Base-by-base conservation (phyloP, 92 coral and sea anemone genomes). In the Metridium senile region DNA sequence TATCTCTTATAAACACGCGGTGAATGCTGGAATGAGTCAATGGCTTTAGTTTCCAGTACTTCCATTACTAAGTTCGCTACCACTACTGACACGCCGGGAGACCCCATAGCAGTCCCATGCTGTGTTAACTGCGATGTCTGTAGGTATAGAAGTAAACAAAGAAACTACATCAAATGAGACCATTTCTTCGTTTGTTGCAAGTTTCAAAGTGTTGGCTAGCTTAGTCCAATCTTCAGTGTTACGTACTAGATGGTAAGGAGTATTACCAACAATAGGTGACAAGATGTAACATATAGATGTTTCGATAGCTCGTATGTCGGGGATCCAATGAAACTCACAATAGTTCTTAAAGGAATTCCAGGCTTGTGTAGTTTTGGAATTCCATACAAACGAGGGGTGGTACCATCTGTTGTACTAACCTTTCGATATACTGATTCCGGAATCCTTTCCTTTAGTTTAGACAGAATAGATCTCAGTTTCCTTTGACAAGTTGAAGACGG, bases 91-190 rank as follows among this genome's bases (percentile, higher is more conserved):
- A 54, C n/a, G n/a, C n/a, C 23, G 3, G 61, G 61, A 20, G 61
- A 54, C 20, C 61, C 61, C 61, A 54, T 54, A 9, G 61, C 61
- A 54, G 61, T 54, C 20, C 61, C 61, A n/a, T 54, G 61, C 61
- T 2, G 61, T 22, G 20, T 10, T 3, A 10, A 54, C 61, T 8
- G 61, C 61, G 3, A 54, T 20, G 3, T 54, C 23, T 9, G 61
- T 54, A 3, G 61, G 61, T 2, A 54, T 54, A 20, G 61, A 54
- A 2, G 61, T 54, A n/a, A 54, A 54, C 20, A 54, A 22, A 10
- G 61, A 54, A 10, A 54, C 61, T 8, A 54, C 61, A 54, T 54
- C 61, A 54, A 54, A 54, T n/a, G 61, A 54, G 9, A 54, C 61
- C 23, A 54, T 2, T n/a, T 54, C 61, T 22, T 54, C 61, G 20